Evolutionary conservation across 1,140 invertebrate species (phyloP), one percentile per base, ranked within the genome.

Genomic region (Himalopsyche phryganea): DNA sequence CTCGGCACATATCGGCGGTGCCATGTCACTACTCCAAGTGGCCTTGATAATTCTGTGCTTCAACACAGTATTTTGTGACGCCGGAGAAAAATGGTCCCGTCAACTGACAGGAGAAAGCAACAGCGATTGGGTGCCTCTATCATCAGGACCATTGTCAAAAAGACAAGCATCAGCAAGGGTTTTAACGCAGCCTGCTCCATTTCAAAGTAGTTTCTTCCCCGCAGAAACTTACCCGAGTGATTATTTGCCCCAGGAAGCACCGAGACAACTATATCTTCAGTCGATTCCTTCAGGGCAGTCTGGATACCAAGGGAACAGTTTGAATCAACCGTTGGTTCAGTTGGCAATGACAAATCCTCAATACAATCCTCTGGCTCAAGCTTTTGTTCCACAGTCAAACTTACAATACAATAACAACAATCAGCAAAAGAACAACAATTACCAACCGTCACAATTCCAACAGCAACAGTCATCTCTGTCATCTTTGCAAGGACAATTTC

Each of bases 161-260:
- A 70, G 71, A 66, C 73, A 74, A 71, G 72, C 71, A 6, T 68
- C 74, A 20, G 76, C 77, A 6, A 73, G 80, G 61, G 79, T 81
- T 52, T 64, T 82, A 6, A 72, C 73, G 38, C 71, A 80, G 47
- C 78, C 79, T 0, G 48, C 63, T 10, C 66, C 70, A 1, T 63
- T 65, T 17, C 61, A 67, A 45, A 61, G 67, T 44, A 71, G 65
- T 15, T 72, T 70, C 60, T 79, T 78, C 63, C 73, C 74, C 4
- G 71, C 71, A 18, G 71, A 79, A 46, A 50, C 66, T 3, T 70
- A 69, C 66, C 69, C 72, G 2, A 68, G 66, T 19, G 71, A 69
- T 19, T 76, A 74, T 48, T 66, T 64, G 17, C 69, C 71, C 48
- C 74, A 77, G n/a, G 35, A 65, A 11, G 73, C 74, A 44, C 67